phyloP scores from a whole-genome alignment of 2,888 invertebrate species.

The Sarcophaga carnaria region DNA sequence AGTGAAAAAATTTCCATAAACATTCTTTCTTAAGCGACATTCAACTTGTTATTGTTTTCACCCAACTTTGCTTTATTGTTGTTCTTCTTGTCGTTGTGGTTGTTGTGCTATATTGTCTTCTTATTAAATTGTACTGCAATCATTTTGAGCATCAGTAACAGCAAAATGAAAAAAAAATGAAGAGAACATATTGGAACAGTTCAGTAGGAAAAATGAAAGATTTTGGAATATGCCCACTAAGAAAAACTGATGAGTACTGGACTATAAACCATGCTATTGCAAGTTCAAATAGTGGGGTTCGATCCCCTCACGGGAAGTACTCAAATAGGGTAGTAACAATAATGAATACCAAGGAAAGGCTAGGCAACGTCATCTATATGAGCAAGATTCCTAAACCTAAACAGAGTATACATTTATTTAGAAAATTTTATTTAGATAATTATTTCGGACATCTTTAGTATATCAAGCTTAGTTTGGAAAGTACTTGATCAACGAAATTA shows the following conservation, averaged over 20 bases:
- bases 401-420: too few relatives aligned
- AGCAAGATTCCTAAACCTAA: too few relatives aligned
- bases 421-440: too few relatives aligned
- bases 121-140: constrained; percentile 78
- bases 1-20: constrained; percentile 80
- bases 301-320: too few relatives aligned
- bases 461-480: too few relatives aligned
- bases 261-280: too few relatives aligned
- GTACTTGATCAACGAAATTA: too few relatives aligned
- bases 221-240: background rate
- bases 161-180: constrained; percentile 21
- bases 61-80: background rate
- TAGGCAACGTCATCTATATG: too few relatives aligned
- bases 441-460: too few relatives aligned
- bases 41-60: constrained; percentile 65
- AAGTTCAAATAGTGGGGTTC: background rate
- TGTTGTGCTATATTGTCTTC: background rate
- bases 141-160: constrained; percentile 67
- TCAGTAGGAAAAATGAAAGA: background rate
- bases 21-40: constrained; percentile 79
- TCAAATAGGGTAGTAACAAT: too few relatives aligned
- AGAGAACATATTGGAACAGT: constrained; percentile 55
- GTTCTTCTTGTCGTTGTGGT: background rate
- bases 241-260: too few relatives aligned
- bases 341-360: too few relatives aligned